Percentiles rank a stretch among this genome's conserved stretches.
Conservation (phyloP, 2,113 vertebrate genomes). For the Aythya baeri region DNA sequence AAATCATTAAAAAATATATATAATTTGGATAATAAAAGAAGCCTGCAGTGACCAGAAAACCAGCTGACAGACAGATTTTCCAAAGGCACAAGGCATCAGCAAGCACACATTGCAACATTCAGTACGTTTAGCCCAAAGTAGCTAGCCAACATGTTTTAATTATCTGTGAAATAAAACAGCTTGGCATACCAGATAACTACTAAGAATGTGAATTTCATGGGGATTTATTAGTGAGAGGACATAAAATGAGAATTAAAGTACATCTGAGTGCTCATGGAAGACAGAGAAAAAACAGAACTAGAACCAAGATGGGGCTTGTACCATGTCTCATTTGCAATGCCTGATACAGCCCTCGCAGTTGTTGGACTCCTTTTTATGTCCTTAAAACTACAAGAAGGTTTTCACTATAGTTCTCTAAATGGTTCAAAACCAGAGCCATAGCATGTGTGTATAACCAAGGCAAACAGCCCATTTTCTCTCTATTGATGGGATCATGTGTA, state of each 20-base stretch:
- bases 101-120: neutral
- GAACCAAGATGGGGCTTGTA: neutral
- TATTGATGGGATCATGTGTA: neutral
- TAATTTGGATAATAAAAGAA: neutral
- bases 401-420: neutral
- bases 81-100: neutral
- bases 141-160: constrained; percentile 30
- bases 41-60: constrained; percentile 21
- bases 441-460: neutral
- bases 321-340: neutral
- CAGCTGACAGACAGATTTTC: constrained; percentile 6
- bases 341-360: neutral
- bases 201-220: constrained; percentile 38
- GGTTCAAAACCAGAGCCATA: neutral
- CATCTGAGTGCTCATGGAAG: neutral
- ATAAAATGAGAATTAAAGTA: constrained; percentile 18
- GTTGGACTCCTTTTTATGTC: neutral
- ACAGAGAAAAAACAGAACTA: neutral
- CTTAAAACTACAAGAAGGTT: neutral
- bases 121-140: neutral
- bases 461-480: neutral
- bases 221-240: constrained; percentile 36
- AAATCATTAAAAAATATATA: neutral
- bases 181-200: constrained; percentile 1
- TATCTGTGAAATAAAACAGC: constrained; percentile 43